phyloP scores from a whole-genome alignment of 2,888 invertebrate species.

The Rhabditoides inermis region DNA sequence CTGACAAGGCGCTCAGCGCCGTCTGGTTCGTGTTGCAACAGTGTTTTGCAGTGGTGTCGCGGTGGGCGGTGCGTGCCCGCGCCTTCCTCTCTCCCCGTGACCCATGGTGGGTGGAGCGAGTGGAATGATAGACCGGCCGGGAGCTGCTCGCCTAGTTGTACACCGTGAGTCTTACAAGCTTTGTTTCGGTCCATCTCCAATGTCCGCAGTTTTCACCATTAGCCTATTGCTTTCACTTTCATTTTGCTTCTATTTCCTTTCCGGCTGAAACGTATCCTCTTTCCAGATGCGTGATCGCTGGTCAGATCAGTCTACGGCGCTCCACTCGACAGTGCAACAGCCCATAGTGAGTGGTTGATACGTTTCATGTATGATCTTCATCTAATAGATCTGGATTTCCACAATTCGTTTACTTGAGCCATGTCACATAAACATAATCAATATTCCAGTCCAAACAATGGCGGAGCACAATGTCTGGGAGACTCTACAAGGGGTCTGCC shows the following conservation, averaged over 20 bases:
- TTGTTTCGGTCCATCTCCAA: slow-evolving; percentile 1
- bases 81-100: slow-evolving; percentile 15
- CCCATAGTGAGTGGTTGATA: slow-evolving; percentile 24
- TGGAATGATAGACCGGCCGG: slow-evolving; percentile 39
- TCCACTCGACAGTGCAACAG: slow-evolving; percentile 40
- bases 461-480: slow-evolving; percentile 37
- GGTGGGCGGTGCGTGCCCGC: slow-evolving; percentile 34
- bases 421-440: too few species aligned
- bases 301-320: slow-evolving; percentile 37
- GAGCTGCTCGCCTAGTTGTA: slow-evolving; percentile 14
- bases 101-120: slow-evolving; percentile 37
- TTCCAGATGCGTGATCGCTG: slow-evolving; percentile 37
- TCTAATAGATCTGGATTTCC: too few species aligned
- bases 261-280: too few species aligned
- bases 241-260: neutral
- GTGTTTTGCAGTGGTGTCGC: slow-evolving; percentile 30
- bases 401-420: too few species aligned
- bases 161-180: too few species aligned
- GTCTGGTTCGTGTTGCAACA: too few species aligned
- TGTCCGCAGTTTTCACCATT: neutral
- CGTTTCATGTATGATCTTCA: too few species aligned
- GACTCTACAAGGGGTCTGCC: slow-evolving; percentile 34
- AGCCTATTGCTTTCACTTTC: neutral
- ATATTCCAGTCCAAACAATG: slow-evolving; percentile 35
- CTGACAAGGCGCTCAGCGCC: too few species aligned